Evolutionary conservation across 2,797 vertebrate species (phyloP).

Genomic region (Tiaroga cobitis): DNA sequence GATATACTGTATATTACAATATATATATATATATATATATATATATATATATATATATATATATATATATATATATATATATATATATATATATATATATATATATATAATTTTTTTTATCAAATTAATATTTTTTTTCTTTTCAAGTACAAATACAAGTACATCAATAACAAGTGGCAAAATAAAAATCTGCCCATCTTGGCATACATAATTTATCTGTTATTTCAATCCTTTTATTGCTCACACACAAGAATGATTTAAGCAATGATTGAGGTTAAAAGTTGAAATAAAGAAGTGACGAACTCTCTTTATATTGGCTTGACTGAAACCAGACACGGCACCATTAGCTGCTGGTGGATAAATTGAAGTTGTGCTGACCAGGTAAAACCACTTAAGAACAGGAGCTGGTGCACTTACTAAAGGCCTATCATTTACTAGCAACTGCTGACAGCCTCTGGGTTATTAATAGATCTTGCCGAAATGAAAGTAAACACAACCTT

Average conservation of each 20-base stretch:
- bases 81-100: too few species aligned
- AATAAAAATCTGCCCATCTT: too few species aligned
- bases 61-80: too few species aligned
- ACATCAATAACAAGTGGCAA: too few species aligned
- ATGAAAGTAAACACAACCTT: conserved; percentile 53
- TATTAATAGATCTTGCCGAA: conserved; percentile 55
- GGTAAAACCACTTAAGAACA: conserved; percentile 29
- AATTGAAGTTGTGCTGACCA: conserved; percentile 38
- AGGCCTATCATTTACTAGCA: conserved; percentile 39
- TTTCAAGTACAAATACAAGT: too few species aligned
- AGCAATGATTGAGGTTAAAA: neutral
- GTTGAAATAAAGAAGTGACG: neutral
- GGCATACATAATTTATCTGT: too few species aligned
- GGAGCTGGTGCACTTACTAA: conserved; percentile 36
- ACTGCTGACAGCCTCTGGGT: conserved; percentile 30
- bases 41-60: too few species aligned
- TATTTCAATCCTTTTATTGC: neutral
- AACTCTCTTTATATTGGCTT: neutral
- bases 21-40: too few species aligned
- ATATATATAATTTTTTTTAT: too few species aligned
- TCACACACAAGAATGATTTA: neutral
- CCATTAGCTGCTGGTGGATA: conserved; percentile 12
- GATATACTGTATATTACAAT: too few species aligned
- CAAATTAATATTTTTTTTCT: too few species aligned
- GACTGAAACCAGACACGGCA: neutral